These are phyloP conservation scores for Boulengeromyrus knoepffleri DNA, from an alignment of 2,113 vertebrate species.

Conservation along the genomic window DNA sequence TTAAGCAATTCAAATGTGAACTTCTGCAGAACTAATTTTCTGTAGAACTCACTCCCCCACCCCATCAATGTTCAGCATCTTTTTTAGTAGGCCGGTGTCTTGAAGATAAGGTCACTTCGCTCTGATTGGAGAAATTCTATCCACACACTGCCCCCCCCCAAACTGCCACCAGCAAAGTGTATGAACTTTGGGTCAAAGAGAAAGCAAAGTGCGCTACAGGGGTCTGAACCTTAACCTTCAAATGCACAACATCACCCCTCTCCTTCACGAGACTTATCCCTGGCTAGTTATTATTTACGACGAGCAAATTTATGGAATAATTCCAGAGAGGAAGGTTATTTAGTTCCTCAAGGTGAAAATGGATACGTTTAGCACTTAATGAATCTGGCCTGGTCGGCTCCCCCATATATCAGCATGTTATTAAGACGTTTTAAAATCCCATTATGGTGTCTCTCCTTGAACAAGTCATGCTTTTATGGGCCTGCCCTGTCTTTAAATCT, in stretches of 20 bases:
- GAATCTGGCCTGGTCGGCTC: conserved; percentile 59
- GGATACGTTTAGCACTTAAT: conserved; percentile 74
- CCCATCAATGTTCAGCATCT: background rate
- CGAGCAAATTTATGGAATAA: conserved; percentile 71
- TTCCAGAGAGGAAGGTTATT: conserved; percentile 65
- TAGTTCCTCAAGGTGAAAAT: conserved; percentile 72
- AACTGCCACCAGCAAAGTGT: background rate
- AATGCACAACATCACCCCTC: conserved; percentile 46
- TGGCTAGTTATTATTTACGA: conserved; percentile 71
- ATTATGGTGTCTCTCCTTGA: conserved; percentile 78
- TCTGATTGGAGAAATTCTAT: conserved; percentile 28
- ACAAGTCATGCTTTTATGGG: conserved; percentile 71
- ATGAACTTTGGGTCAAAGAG: conserved; percentile 13
- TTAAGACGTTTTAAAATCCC: conserved; percentile 77
- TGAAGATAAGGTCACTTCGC: background rate
- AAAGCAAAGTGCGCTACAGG: conserved; percentile 30
- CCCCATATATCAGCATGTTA: conserved; percentile 76
- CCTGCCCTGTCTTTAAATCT: conserved; percentile 71
- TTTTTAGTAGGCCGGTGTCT: background rate
- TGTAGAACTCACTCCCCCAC: background rate
- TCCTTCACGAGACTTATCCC: conserved; percentile 51
- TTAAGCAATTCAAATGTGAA: background rate
- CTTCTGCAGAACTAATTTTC: background rate
- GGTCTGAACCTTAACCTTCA: conserved; percentile 47
- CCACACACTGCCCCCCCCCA: conserved; percentile 21